These are phyloP conservation scores for Sphaerodactylus townsendi DNA, from an alignment of 2,113 vertebrate species.

Conservation along the genomic window DNA sequence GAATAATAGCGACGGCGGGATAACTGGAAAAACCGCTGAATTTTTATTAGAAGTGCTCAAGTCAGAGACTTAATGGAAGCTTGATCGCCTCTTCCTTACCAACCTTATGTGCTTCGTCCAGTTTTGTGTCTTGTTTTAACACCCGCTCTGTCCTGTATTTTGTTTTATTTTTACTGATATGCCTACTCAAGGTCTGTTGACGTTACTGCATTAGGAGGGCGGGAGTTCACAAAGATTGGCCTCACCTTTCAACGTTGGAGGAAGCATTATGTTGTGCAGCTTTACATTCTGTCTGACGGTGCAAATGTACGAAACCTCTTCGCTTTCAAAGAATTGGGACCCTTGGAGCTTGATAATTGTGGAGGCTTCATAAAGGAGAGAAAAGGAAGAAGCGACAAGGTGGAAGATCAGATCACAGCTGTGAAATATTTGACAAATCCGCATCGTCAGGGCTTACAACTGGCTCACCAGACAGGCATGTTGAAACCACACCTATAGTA, in stretches of 20 bases:
- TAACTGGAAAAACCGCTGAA: too few species aligned
- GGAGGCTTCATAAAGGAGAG: neutral
- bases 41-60: too few species aligned
- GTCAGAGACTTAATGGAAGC: too few species aligned
- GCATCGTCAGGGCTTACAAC: neutral
- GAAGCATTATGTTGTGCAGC: constrained; percentile 12
- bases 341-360: neutral
- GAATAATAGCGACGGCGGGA: too few species aligned
- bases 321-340: fast-evolving
- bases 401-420: neutral
- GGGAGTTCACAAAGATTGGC: neutral
- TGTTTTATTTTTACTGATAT: too few species aligned
- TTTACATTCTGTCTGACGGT: neutral
- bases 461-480: neutral
- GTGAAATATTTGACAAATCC: neutral
- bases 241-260: constrained; percentile 62
- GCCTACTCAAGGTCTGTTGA: too few species aligned
- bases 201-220: too few species aligned
- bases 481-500: neutral
- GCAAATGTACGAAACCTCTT: neutral
- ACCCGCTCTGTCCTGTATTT: too few species aligned
- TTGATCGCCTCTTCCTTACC: too few species aligned
- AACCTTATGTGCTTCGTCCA: too few species aligned
- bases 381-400: neutral
- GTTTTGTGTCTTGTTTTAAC: too few species aligned